These are phyloP conservation scores for Gavia stellata DNA, from an alignment of 2,113 vertebrate species.

Conservation along the genomic window DNA sequence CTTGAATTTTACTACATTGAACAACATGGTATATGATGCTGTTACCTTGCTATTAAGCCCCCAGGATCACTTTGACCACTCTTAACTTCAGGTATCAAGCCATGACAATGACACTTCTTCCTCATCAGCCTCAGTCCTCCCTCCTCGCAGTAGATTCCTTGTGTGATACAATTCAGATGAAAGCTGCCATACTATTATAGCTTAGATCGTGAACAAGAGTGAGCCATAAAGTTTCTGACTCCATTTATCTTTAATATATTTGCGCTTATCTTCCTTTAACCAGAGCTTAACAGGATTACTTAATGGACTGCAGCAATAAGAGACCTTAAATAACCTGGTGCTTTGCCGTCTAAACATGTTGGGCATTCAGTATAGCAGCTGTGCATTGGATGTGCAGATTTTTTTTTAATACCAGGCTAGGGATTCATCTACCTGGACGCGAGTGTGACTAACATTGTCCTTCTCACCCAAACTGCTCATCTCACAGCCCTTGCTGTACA, in stretches of 20 bases:
- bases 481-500: background rate
- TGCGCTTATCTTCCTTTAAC: background rate
- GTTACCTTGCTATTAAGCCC: background rate
- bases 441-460: background rate
- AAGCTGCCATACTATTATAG: background rate
- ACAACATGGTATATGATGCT: background rate
- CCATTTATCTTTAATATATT: background rate
- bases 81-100: background rate
- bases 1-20: background rate
- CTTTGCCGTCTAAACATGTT: background rate
- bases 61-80: background rate
- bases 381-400: accelerated
- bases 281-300: background rate
- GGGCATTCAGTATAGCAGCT: background rate
- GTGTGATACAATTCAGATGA: background rate
- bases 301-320: background rate
- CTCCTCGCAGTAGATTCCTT: background rate
- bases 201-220: background rate
- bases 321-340: background rate
- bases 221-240: background rate
- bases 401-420: background rate
- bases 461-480: background rate
- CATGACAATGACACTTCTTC: background rate
- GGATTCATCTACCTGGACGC: background rate
- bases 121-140: background rate